Conservation (phyloP, 2,113 vertebrate genomes). For the Oncorhynchus tshawytscha region DNA sequence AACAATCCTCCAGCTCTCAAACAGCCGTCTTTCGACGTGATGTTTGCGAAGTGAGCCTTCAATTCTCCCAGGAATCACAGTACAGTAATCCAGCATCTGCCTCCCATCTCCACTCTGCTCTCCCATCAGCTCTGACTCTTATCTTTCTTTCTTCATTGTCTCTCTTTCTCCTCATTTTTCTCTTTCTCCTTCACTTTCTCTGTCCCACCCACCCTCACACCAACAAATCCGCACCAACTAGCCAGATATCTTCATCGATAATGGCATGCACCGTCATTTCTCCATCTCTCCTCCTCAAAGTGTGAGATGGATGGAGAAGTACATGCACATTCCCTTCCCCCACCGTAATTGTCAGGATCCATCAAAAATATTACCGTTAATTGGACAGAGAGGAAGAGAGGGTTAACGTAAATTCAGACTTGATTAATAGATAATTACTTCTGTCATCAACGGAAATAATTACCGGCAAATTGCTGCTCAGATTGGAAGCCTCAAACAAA, state of each 20-base stretch:
- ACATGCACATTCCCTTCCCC: background rate
- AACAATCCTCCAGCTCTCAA: conserved; percentile 7
- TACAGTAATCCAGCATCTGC: background rate
- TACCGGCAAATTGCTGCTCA: background rate
- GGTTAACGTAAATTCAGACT: conserved; percentile 5
- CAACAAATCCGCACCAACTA: background rate
- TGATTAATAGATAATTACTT: conserved; percentile 51
- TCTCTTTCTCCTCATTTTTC: background rate
- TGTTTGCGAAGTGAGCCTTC: background rate
- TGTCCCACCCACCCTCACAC: background rate
- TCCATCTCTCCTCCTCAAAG: background rate
- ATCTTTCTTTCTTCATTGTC: background rate
- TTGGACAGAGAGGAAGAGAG: background rate
- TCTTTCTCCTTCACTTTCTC: background rate
- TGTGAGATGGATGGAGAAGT: background rate
- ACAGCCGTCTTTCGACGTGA: background rate
- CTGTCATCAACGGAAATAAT: conserved; percentile 26
- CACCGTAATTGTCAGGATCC: background rate
- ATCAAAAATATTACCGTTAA: background rate
- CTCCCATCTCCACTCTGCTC: background rate
- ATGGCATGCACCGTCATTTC: background rate
- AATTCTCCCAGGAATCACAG: background rate
- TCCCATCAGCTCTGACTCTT: background rate
- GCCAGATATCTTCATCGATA: background rate
- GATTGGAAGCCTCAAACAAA: background rate